Evolutionary conservation across 2,888 invertebrate species (phyloP).

Genomic region (Euclidia mi): DNA sequence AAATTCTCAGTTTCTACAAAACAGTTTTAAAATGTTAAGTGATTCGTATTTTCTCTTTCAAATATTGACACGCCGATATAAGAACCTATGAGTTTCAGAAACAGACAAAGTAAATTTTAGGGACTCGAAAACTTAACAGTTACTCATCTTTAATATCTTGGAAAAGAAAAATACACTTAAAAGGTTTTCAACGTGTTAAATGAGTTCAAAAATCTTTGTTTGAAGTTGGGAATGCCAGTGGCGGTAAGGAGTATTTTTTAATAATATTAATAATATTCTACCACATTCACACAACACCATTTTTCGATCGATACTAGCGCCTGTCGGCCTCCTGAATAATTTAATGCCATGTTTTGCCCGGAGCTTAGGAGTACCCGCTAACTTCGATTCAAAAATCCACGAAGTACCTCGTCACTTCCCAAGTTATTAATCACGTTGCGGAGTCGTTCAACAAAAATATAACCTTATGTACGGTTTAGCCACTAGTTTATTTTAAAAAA

Average conservation of each 20-base stretch:
- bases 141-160: too few relatives aligned
- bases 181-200: constrained; percentile 8
- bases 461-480: constrained; percentile 45
- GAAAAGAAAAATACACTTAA: background rate
- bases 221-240: constrained; percentile 28
- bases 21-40: too few relatives aligned
- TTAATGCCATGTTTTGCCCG: constrained; percentile 67
- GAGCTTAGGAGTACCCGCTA: constrained; percentile 50
- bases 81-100: too few relatives aligned
- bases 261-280: too few relatives aligned
- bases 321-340: constrained; percentile 67
- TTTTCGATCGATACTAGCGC: constrained; percentile 52
- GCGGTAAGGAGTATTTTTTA: constrained; percentile 35
- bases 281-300: too few relatives aligned
- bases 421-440: constrained; percentile 68
- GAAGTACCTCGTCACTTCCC: constrained; percentile 61
- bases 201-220: constrained; percentile 20
- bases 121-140: too few relatives aligned
- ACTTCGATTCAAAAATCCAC: constrained; percentile 71
- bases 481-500: constrained; percentile 12
- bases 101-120: too few relatives aligned
- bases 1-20: too few relatives aligned
- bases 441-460: constrained; percentile 55
- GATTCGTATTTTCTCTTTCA: too few relatives aligned
- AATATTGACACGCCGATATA: too few relatives aligned